Evolutionary conservation across 2,888 invertebrate genomes (phyloP), one percentile per base, ranked within the genome.

Genomic region (Mechanitis mazaeus): DNA sequence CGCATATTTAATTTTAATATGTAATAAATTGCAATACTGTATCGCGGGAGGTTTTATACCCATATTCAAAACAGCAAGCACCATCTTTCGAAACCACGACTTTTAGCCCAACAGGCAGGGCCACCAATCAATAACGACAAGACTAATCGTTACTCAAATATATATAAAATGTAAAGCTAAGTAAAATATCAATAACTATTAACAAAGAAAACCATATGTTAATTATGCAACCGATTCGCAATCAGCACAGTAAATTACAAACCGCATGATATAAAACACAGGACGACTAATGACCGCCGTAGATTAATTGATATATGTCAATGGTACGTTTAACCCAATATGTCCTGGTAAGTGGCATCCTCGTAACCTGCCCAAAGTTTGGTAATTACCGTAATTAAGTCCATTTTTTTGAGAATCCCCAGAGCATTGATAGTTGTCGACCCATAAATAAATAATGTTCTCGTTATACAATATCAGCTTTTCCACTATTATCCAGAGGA

Each of bases 311-410:
- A 60, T 60, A 55, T 58, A 45, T 60, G 59, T 55, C 61, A 20
- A 60, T 63, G 46, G 20, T 20, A 35, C 47, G 35, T 56, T 57
- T 62, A 56, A 63, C 56, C 53, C 67, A 56, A 67, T 61, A 56
- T 33, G 35, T 47, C 58, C 53, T 54, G 58, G 54, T 64, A 72
- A 74, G 71, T 67, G 65, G 62, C 73, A 70, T 71, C 69, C 71
- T 71, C 71, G 68, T 67, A 11, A 64, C 60, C 64, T 69, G 70
- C 60, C 62, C 65, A 42, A 42, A 42, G 42, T 60, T 47, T 65
- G 59, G 62, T 77, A 79, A 83, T 81, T 80, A 78, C 67, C 66
- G 68, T 68, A 79, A 81, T 83, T 80, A 77, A 74, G 65, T 75
- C 73, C 72, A 84, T 83, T 78, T 76, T 65, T 76, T 68, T 76